These are phyloP conservation scores for Hydractinia symbiolongicarpus DNA, from an alignment of 30 jellyfish, hydroid and myxozoan species.

Conservation along the genomic window DNA sequence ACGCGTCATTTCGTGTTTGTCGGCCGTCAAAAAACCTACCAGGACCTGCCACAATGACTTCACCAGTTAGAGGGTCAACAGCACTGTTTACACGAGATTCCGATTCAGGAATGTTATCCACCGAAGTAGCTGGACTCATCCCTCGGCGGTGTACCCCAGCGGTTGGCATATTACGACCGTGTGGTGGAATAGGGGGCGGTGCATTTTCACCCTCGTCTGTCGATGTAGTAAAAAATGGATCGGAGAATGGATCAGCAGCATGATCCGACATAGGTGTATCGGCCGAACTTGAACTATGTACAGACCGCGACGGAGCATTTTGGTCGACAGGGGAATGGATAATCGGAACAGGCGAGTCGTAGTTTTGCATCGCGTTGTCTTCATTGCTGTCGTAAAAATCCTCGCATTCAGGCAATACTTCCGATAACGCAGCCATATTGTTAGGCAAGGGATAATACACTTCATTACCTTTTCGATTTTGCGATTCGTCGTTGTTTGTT, in stretches of 20 bases:
- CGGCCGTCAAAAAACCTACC: constrained; percentile 62
- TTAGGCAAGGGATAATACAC: constrained; percentile 11
- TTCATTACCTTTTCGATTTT: constrained; percentile 7
- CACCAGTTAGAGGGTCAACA: constrained; percentile 52
- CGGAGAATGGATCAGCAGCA: background rate
- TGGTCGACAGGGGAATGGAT: background rate
- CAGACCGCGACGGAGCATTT: background rate
- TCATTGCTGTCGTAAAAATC: constrained; percentile 8
- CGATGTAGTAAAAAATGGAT: background rate
- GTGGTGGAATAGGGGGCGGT: constrained; percentile 36
- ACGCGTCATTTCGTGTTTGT: constrained; percentile 27
- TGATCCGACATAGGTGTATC: constrained; percentile 4
- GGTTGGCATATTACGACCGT: background rate
- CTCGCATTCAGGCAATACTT: constrained; percentile 16
- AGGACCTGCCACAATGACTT: constrained; percentile 54
- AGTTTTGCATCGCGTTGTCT: background rate
- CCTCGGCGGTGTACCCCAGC: background rate
- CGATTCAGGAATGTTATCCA: constrained; percentile 6
- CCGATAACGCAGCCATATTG: background rate
- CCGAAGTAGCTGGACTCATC: background rate
- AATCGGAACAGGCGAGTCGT: background rate
- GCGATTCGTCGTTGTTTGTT: background rate
- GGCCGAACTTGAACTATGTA: background rate
- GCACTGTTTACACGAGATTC: constrained; percentile 39
- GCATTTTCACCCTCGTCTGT: background rate